Evolutionary conservation across 2,797 vertebrate species (phyloP), one percentile per base, ranked within the genome.

Genomic region (Poeciliopsis paucimaculata): DNA sequence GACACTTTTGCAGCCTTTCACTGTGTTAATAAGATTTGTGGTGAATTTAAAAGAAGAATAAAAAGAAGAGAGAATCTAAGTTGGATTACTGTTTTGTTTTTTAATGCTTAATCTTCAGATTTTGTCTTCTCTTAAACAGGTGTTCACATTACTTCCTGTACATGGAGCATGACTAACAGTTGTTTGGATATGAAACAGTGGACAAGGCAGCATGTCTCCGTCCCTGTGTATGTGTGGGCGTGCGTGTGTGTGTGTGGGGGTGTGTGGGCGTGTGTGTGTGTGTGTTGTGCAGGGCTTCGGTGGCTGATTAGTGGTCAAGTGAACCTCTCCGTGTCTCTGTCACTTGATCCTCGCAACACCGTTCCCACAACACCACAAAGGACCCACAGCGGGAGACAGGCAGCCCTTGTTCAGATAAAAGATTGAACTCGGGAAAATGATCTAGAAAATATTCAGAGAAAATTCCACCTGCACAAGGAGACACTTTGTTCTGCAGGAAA

Each of bases 341-440:
- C 86, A 94, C 91, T 82, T 85, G 93, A 95, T 94, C 92, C 92
- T 74, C 68, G 55, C 88, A 82, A 89, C 88, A 89, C 80, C 8
- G 79, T 93, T 95, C 93, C 91, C 93, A 94, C 88, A 91, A 89
- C 86, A 84, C 88, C 88, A 94, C 93, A 95, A 93, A 93, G 88
- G 86, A 81, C 53, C 78, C 53, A 46, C 41, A 74, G 78, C 82
- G 73, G 84, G 85, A 93, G 85, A 95, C 92, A 94, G 93, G 77
- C 84, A 0, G 62, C 73, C 92, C 89, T 95, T 95, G 94, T 95
- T 94, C 88, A 78, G 85, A 92, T 91, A 86, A 90, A 86, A 87
- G 91, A 91, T 79, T 86, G 80, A 87, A 75, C 90, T 91, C 87
- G 89, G 90, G 90, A 91, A 93, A 94, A 93, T 87, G 85, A 92